Conservation (phyloP, 2,888 invertebrate genomes). For the Stictocephala bisonia region DNA sequence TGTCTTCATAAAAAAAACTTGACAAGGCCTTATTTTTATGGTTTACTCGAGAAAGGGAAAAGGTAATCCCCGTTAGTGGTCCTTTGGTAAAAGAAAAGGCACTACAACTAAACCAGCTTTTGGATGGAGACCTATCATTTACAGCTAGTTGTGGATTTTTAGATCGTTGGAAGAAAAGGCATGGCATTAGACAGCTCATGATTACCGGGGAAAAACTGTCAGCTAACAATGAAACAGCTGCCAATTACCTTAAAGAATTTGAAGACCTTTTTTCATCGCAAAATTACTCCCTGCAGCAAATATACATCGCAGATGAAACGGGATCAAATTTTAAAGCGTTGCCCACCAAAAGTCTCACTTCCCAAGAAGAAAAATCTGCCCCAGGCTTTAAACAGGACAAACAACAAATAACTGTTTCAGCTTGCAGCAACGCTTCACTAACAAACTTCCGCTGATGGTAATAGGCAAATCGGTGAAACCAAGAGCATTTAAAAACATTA, state of each 20-base stretch:
- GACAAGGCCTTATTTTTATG: too few relatives aligned
- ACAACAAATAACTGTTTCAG: conserved; percentile 57
- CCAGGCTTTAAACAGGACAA: conserved; percentile 57
- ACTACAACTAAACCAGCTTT: too few relatives aligned
- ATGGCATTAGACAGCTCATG: conserved; percentile 56
- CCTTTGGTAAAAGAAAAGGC: too few relatives aligned
- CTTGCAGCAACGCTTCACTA: conserved; percentile 57
- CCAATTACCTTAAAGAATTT: conserved; percentile 51
- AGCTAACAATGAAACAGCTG: conserved; percentile 50
- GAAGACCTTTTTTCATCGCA: background rate
- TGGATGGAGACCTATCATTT: too few relatives aligned
- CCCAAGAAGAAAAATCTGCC: conserved; percentile 53
- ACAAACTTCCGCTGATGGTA: conserved; percentile 56
- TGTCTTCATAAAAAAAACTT: too few relatives aligned
- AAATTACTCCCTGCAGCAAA: conserved; percentile 48
- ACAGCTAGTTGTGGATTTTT: conserved; percentile 59
- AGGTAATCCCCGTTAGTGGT: too few relatives aligned
- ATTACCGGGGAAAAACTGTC: conserved; percentile 53
- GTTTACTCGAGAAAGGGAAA: too few relatives aligned
- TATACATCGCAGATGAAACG: conserved; percentile 59
- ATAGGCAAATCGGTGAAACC: conserved; percentile 57
- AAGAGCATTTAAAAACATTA: conserved; percentile 55
- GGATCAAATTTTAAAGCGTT: conserved; percentile 58
- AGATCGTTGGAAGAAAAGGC: conserved; percentile 56
- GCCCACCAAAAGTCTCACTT: conserved; percentile 55